phyloP scores from a whole-genome alignment of 2,797 vertebrate species.

The Sus cebifrons region DNA sequence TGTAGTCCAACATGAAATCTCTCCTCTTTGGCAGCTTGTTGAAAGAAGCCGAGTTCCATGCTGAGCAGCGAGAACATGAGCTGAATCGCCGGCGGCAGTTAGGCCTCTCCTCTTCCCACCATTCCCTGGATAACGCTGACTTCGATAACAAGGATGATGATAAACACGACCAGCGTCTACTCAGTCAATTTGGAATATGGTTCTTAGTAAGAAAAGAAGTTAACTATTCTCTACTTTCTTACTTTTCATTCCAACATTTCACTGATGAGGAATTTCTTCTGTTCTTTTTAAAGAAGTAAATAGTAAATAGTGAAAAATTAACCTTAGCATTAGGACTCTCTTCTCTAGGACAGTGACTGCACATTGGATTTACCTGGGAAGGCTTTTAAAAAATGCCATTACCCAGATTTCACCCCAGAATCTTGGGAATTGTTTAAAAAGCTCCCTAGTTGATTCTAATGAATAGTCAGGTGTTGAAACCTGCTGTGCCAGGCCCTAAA shows the following conservation, averaged over 20 bases:
- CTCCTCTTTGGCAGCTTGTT: conserved; percentile 92
- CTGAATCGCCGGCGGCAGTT: conserved; percentile 97
- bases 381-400: not conserved
- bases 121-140: conserved; percentile 98
- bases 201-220: conserved; percentile 94
- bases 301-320: conserved; percentile 36
- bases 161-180: conserved; percentile 98
- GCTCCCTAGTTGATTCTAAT: not conserved
- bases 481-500: not conserved
- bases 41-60: conserved; percentile 99
- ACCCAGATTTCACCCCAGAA: not conserved
- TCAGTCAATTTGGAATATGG: conserved; percentile 99
- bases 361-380: not conserved
- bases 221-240: not conserved
- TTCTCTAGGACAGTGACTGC: not conserved
- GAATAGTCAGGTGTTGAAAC: not conserved
- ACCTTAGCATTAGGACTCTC: not conserved
- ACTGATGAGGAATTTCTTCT: not conserved
- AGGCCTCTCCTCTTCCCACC: conserved; percentile 98
- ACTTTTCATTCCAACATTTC: not conserved
- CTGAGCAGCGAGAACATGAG: conserved; percentile 97
- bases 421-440: not conserved
- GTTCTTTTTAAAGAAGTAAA: conserved; percentile 55
- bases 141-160: conserved; percentile 99
- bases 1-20: not conserved